Base-by-base conservation (phyloP, 1,140 invertebrate genomes). In the Drosophila nannoptera region DNA sequence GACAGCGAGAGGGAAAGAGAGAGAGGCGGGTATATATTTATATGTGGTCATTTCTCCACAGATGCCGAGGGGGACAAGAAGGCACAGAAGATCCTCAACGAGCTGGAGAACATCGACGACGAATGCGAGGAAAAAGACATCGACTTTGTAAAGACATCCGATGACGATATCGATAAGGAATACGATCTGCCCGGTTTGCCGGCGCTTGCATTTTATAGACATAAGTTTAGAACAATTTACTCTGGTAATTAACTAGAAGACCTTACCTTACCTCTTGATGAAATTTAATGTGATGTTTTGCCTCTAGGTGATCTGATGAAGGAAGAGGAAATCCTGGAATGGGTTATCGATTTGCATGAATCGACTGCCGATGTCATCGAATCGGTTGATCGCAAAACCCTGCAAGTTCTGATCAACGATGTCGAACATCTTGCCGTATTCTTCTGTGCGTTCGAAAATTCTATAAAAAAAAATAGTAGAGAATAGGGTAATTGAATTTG, bases 91-190 rank as follows among this genome's bases (percentile, higher is more conserved):
- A 97, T 98, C 60, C 91, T 98, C 0, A 93, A 93, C 77, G 96
- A 98, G 90, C 88, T 98, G 42, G 97, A 98, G 90, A 97, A 97
- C 75, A 98, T 98, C 82, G 97, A 98, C 81, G 96, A 98, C 82
- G 96, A 97, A 81, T 97, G 96, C 87, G 96, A 97, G 90, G 94
- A 96, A 81, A 94, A 96, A 88, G 95, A 96, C 69, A 97, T 98
- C 72, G 95, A 96, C 88, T 97, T 98, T 88, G 94, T 98, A 1
- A 98, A 97, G 90, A 97, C 97, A 73, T 97, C 96, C 8, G 97
- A 98, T 86, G 94, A 95, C 33, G 94, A 94, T 50, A 93, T 97
- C 63, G 94, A 96, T 50, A 95, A 95, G 83, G 96, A 97, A 91
- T 98, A 97, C 87, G 96, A 97, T 90, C 91, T 98, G 35, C 92